A percentile compares a stretch with the other conserved stretches of the same genome.
These are phyloP conservation scores for Hippopotamus amphibius DNA, from an alignment of 2,113 vertebrate species.

Conservation along the genomic window DNA sequence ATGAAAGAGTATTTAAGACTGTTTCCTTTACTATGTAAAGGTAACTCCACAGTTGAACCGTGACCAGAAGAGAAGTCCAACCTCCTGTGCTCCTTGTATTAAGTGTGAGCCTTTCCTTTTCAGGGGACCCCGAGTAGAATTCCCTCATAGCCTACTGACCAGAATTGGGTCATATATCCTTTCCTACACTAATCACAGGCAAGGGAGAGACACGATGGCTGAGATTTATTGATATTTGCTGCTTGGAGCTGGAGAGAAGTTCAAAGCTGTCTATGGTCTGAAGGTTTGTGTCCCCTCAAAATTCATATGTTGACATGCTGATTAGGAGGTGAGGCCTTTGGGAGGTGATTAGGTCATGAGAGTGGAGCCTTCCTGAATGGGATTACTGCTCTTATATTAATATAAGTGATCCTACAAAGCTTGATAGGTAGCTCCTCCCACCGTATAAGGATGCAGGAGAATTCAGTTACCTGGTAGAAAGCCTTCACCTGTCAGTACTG, in stretches of 20 bases:
- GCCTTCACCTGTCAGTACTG: background rate
- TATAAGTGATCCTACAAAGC: no score
- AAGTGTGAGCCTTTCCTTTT: background rate
- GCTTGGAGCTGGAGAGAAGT: background rate
- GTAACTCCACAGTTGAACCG: accelerated
- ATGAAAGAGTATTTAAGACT: background rate
- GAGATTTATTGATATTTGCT: accelerated
- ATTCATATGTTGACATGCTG: background rate
- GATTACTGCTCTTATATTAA: background rate
- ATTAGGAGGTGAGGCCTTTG: background rate
- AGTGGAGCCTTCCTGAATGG: background rate
- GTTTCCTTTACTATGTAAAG: background rate
- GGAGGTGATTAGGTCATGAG: background rate
- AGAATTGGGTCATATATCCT: background rate
- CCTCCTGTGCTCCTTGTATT: background rate
- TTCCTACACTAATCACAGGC: background rate
- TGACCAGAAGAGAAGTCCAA: accelerated
- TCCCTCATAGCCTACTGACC: background rate
- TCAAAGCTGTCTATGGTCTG: background rate
- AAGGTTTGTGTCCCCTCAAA: background rate
- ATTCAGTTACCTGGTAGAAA: background rate
- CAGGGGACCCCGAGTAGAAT: background rate
- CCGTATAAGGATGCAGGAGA: background rate
- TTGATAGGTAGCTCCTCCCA: accelerated
- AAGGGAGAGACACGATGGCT: background rate